phyloP scores from a whole-genome alignment of 2,888 invertebrate species.

The Cryptus viduatorius region DNA sequence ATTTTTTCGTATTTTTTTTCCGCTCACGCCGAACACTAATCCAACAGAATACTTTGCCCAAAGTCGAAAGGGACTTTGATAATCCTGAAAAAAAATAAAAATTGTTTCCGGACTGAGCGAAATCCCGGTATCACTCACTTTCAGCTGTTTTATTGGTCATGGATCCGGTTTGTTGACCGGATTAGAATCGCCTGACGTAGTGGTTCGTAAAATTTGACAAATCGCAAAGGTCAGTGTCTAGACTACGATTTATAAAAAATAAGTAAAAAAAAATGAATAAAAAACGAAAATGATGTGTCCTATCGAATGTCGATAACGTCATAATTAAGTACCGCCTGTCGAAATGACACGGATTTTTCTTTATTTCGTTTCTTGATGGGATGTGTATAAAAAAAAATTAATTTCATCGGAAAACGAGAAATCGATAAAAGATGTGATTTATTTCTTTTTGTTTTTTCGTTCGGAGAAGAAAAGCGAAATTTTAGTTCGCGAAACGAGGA shows the following conservation, averaged over 20 bases:
- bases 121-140: too few species aligned
- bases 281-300: not conserved
- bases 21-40: too few species aligned
- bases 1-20: too few species aligned
- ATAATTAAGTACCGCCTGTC: not conserved
- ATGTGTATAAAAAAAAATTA: not conserved
- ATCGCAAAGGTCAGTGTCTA: not conserved
- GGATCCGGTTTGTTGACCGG: too few species aligned
- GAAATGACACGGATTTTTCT: not conserved
- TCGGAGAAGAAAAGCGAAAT: slow-evolving; percentile 11
- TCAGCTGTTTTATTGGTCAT: too few species aligned
- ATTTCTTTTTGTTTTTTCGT: not conserved
- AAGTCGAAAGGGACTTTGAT: too few species aligned
- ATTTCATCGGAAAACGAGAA: slow-evolving; percentile 30
- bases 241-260: not conserved
- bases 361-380: not conserved
- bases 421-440: slow-evolving; percentile 10
- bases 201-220: not conserved
- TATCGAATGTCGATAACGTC: not conserved
- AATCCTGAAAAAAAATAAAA: too few species aligned
- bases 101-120: too few species aligned
- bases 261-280: not conserved
- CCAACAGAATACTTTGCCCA: too few species aligned
- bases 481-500: slow-evolving; percentile 29
- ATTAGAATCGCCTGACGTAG: too few species aligned